Evolutionary conservation across 2,888 invertebrate species (phyloP).

Genomic region (Eupithecia insigniata): DNA sequence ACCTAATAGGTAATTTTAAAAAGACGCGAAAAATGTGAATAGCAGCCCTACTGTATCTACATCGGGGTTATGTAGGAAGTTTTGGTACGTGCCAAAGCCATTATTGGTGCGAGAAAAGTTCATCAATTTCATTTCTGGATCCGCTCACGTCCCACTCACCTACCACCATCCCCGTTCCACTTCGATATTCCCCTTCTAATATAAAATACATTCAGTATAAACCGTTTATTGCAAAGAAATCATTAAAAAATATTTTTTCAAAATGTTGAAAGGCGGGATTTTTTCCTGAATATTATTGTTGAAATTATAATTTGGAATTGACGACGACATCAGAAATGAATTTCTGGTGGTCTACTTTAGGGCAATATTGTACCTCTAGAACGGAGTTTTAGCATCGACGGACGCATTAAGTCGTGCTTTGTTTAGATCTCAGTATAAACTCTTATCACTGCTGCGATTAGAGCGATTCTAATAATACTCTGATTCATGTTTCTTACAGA

Average conservation of each 20-base stretch:
- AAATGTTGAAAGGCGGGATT: no score
- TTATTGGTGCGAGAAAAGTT: conserved; percentile 85
- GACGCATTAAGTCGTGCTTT: background rate
- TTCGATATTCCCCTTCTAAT: conserved; percentile 32
- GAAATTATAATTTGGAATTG: background rate
- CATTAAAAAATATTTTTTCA: no score
- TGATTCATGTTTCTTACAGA: no score
- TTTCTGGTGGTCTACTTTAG: no score
- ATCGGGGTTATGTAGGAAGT: conserved; percentile 76
- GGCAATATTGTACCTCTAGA: no score
- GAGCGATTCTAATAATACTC: no score
- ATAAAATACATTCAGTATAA: conserved; percentile 34
- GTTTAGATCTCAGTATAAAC: background rate
- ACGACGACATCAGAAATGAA: no score
- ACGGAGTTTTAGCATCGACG: no score
- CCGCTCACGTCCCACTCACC: conserved; percentile 49
- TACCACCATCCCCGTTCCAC: conserved; percentile 34
- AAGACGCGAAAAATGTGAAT: background rate
- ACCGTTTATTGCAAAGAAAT: conserved; percentile 25
- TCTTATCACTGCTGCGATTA: no score
- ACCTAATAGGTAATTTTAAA: background rate
- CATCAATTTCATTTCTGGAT: conserved; percentile 84
- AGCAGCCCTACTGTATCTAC: conserved; percentile 64
- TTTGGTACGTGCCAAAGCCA: conserved; percentile 85
- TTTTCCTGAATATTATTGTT: background rate